Percentiles rank a stretch among this genome's conserved stretches.
These are phyloP conservation scores for Carduelis carduelis DNA, from an alignment of 2,797 vertebrate species.

Conservation along the genomic window DNA sequence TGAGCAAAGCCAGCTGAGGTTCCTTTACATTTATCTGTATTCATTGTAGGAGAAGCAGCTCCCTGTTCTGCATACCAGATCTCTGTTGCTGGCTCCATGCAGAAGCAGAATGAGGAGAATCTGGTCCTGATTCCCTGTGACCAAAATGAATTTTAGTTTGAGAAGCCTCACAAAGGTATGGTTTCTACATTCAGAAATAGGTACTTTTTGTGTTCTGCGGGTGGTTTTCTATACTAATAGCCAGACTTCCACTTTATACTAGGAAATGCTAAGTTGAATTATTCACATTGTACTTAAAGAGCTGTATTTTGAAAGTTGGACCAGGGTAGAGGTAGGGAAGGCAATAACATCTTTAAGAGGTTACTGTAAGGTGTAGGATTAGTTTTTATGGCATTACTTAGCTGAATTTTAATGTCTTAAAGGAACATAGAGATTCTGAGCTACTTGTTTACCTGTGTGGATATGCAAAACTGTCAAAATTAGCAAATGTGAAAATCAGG, in stretches of 20 bases:
- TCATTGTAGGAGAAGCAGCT: background rate
- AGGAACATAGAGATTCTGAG: background rate
- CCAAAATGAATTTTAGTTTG: background rate
- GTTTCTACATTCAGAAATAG: background rate
- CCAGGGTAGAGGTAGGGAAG: background rate
- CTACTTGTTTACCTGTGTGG: background rate
- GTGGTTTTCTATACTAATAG: background rate
- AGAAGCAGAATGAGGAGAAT: background rate
- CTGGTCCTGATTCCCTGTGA: background rate
- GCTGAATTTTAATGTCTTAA: background rate
- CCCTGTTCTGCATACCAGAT: background rate
- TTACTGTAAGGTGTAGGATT: background rate
- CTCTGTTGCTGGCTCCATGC: background rate
- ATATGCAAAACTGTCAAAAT: background rate
- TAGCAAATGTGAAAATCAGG: background rate
- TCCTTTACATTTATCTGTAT: background rate
- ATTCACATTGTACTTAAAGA: background rate
- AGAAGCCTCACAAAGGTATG: background rate
- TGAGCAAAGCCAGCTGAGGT: background rate
- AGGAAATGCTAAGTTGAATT: background rate
- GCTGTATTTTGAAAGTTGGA: background rate
- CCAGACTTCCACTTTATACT: background rate
- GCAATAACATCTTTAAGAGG: background rate
- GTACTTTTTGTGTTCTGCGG: background rate
- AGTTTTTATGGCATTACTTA: background rate